Evolutionary conservation across 2,888 invertebrate genomes (phyloP).

Genomic region (Macrosoma leucophasiata): DNA sequence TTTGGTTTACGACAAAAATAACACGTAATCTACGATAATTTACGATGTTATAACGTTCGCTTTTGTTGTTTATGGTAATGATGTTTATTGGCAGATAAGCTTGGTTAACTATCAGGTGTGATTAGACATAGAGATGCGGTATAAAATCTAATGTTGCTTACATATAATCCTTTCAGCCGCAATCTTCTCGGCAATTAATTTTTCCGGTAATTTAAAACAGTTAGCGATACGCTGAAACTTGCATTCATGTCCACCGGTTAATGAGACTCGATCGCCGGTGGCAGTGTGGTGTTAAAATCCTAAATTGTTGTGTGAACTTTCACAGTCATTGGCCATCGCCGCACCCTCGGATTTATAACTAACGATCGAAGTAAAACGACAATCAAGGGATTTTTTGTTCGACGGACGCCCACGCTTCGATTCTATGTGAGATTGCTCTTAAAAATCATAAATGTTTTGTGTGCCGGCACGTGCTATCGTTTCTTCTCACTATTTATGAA

Average conservation of each 20-base stretch:
- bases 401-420: constrained; percentile 35
- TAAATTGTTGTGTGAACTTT: constrained; percentile 74
- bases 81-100: too few species aligned
- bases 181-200: constrained; percentile 22
- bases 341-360: constrained; percentile 48
- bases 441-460: constrained; percentile 35
- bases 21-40: constrained; percentile 12
- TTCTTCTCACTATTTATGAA: constrained; percentile 29
- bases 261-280: constrained; percentile 53
- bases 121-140: too few species aligned
- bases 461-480: constrained; percentile 55
- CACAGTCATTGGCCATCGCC: constrained; percentile 59
- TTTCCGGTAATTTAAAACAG: constrained; percentile 52
- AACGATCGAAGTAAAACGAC: constrained; percentile 35
- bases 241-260: constrained; percentile 37
- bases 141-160: too few species aligned
- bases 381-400: constrained; percentile 43
- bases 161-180: too few species aligned
- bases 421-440: constrained; percentile 35
- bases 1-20: constrained; percentile 44
- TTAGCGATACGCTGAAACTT: constrained; percentile 53
- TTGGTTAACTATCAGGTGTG: too few species aligned
- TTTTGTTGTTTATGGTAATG: constrained; percentile 6
- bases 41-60: constrained; percentile 7
- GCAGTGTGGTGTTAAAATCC: constrained; percentile 66